phyloP scores from a whole-genome alignment of 35 echinoderm and acorn worm species.

The Heliocidaris tuberculata region DNA sequence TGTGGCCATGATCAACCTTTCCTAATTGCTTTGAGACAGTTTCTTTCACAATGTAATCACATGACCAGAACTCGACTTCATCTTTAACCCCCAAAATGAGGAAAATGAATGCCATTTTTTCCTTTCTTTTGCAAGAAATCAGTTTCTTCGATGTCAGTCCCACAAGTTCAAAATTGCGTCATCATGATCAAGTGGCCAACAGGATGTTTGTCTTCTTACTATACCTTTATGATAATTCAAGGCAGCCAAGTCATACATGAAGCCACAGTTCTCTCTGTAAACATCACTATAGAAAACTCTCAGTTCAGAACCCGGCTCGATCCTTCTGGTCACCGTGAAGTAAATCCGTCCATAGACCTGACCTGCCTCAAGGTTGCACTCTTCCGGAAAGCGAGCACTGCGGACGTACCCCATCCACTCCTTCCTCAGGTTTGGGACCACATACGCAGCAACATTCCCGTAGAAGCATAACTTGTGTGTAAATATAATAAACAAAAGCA shows the following conservation, averaged over 20 bases:
- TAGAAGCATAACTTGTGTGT: background rate
- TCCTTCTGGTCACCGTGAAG: background rate
- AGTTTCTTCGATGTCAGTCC: too few species aligned
- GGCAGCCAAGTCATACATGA: background rate
- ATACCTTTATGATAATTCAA: slow-evolving; percentile 6
- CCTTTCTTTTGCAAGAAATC: too few species aligned
- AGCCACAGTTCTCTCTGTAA: slow-evolving; percentile 39
- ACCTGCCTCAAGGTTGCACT: slow-evolving; percentile 1
- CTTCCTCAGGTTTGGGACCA: background rate
- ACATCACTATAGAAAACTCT: slow-evolving; percentile 27
- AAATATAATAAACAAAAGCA: background rate
- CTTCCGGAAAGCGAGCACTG: background rate
- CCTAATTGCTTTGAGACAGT: too few species aligned
- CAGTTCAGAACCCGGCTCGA: slow-evolving; percentile 24
- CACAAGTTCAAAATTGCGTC: too few species aligned
- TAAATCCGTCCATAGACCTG: slow-evolving; percentile 42
- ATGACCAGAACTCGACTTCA: too few species aligned
- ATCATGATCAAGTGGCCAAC: too few species aligned
- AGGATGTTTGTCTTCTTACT: too few species aligned
- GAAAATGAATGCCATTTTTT: too few species aligned
- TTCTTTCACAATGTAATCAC: too few species aligned
- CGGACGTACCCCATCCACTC: slow-evolving; percentile 31
- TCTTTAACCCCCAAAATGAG: too few species aligned
- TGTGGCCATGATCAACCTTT: too few species aligned
- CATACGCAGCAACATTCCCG: background rate